Conservation (phyloP, 2,797 vertebrate genomes). For the Gorsachius magnificus region DNA sequence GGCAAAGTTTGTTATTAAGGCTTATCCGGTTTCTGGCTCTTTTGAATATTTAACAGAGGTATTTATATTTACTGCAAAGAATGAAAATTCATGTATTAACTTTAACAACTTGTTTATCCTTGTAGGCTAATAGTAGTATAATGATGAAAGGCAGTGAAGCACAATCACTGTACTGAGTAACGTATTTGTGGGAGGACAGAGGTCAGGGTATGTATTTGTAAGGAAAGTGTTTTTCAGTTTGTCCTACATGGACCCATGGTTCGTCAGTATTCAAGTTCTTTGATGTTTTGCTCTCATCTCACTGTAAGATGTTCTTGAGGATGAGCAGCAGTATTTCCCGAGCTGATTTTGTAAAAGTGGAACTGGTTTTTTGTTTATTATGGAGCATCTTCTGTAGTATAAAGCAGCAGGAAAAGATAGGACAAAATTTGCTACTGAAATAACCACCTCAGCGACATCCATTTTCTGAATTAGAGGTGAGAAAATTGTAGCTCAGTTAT, state of each 20-base stretch:
- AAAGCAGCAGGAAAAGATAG: not conserved
- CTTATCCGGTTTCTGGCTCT: slow-evolving; percentile 93
- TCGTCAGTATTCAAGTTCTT: not conserved
- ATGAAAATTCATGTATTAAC: not conserved
- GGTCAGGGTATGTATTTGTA: not conserved
- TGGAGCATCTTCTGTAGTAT: not conserved
- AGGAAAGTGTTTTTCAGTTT: not conserved
- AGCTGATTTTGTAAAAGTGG: not conserved
- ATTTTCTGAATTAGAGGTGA: not conserved
- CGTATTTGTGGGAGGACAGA: not conserved
- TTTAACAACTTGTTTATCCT: not conserved
- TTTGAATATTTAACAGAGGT: slow-evolving; percentile 93
- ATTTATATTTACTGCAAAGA: slow-evolving; percentile 31
- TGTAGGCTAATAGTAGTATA: not conserved
- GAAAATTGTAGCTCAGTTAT: not conserved
- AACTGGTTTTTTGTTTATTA: not conserved
- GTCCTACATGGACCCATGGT: not conserved
- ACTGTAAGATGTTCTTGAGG: not conserved
- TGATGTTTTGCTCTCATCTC: not conserved
- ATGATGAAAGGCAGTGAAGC: not conserved
- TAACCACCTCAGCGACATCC: not conserved
- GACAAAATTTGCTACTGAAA: not conserved
- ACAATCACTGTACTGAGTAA: not conserved
- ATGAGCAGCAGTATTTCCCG: not conserved
- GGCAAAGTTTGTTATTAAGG: slow-evolving; percentile 94